A percentile compares a stretch with the other conserved stretches of the same genome.
These are phyloP conservation scores for Emydura subglobosa DNA, from an alignment of 2,113 vertebrate genomes.

Conservation along the genomic window DNA sequence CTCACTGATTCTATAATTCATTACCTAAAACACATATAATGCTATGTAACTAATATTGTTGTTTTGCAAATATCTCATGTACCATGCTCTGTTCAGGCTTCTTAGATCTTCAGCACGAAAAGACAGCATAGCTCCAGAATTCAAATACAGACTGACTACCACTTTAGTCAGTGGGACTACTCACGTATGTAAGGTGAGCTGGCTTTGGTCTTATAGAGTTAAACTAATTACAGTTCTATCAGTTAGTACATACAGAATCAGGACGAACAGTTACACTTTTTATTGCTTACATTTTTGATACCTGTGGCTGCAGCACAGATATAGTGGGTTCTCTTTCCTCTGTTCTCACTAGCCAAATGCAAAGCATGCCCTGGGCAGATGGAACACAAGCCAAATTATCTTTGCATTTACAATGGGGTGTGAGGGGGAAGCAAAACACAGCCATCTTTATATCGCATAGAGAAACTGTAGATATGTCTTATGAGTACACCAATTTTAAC, in stretches of 20 bases:
- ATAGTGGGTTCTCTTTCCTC: background rate
- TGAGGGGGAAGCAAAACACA: accelerated
- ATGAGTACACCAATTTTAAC: background rate
- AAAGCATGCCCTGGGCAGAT: background rate
- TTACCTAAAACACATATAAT: constrained; percentile 42
- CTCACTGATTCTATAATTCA: constrained; percentile 3
- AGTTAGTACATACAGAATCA: background rate
- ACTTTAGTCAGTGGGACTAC: background rate
- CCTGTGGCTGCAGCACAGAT: background rate
- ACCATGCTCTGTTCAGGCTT: constrained; percentile 52
- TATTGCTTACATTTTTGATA: background rate
- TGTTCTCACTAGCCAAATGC: accelerated
- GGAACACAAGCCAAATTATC: background rate
- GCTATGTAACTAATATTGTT: constrained; percentile 37
- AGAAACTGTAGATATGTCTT: background rate
- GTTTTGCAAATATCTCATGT: background rate
- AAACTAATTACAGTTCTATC: background rate
- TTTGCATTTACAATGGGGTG: background rate
- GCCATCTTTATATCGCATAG: accelerated
- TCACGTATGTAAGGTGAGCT: background rate
- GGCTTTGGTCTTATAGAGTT: constrained; percentile 28
- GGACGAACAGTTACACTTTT: background rate
- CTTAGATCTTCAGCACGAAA: constrained; percentile 42
- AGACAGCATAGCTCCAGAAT: constrained; percentile 18
- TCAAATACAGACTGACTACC: background rate